These are phyloP conservation scores for Telmatochromis sp. DNA, from an alignment of 2,113 vertebrate genomes.

Conservation along the genomic window DNA sequence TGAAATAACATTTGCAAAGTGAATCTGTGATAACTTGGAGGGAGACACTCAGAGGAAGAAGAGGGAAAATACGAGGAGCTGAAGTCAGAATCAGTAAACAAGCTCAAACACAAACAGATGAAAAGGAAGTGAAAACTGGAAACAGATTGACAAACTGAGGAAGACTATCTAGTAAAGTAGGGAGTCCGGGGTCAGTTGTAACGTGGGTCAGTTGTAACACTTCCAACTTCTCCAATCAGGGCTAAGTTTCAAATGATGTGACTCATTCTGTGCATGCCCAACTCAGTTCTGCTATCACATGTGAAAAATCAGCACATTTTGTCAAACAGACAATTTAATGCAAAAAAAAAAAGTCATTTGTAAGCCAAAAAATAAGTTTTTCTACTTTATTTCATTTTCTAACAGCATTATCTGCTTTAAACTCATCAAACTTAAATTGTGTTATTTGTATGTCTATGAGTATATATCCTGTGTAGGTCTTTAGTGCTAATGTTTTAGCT, in stretches of 20 bases:
- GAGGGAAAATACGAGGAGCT: neutral
- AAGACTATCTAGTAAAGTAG: neutral
- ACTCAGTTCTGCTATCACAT: rapidly evolving
- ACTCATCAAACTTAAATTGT: rapidly evolving
- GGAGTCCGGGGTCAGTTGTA: neutral
- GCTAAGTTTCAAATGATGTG: neutral
- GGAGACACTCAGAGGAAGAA: neutral
- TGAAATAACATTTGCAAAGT: neutral
- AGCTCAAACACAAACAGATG: neutral
- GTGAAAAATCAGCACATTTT: neutral
- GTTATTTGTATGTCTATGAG: rapidly evolving
- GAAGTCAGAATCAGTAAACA: neutral
- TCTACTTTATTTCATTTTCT: rapidly evolving
- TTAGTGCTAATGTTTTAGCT: neutral
- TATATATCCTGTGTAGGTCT: neutral
- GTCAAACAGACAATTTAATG: neutral
- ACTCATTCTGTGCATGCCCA: rapidly evolving
- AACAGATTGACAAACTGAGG: neutral
- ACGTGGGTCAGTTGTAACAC: neutral
- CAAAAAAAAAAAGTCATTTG: rapidly evolving
- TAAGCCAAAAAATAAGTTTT: neutral
- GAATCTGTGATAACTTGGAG: neutral
- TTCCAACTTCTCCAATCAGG: neutral
- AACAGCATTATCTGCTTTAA: rapidly evolving
- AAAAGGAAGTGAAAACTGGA: neutral